Base-by-base conservation (phyloP, 2,888 invertebrate species). In the Lapara coniferarum region DNA sequence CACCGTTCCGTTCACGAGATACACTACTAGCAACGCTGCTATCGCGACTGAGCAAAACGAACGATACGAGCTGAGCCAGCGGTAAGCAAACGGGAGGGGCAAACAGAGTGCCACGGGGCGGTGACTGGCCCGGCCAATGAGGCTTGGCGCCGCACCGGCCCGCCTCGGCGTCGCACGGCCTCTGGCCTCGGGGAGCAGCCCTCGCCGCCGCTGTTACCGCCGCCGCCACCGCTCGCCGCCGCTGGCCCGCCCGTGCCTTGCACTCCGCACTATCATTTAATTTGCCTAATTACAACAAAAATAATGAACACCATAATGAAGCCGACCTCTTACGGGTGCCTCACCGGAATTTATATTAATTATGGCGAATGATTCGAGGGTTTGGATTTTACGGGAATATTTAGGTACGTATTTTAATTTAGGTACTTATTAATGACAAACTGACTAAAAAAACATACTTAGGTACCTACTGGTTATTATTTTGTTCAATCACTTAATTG, bases 241-340 rank as follows among this genome's bases (percentile, higher is more conserved):
- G 69, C 70, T 30, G 25, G 16, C 70, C 69, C 59, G 68, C 66
- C 44, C 66, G 70, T 67, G 57, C 52, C 68, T 37, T 68, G 68
- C 68, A 73, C 72, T 73, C 74, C 70, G 75, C 80, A 80, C 82
- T 87, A 85, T 81, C 85, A 80, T 85, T 89, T 89, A 86, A 90
- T 92, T 90, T 90, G 88, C 87, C 87, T 92, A 91, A 92, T 92
- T 92, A 90, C 85, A 84, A 87, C 86, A 82, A 89, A 90, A 90
- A 89, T 91, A 89, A 90, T 89, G 86, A 89, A 88, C 85, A 82
- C 78, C 77, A 79, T 85, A 86, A 89, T 89, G 85, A 86, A 85
- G 82, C 79, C 79, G 73, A 75, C 77, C 74, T 83, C 69, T 75
- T 74, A 70, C 75, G 68, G 72, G 53, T 69, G 53, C 63, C 63